Base-by-base conservation (phyloP, 2,888 invertebrate genomes). In the Dinocampus coccinellae region DNA sequence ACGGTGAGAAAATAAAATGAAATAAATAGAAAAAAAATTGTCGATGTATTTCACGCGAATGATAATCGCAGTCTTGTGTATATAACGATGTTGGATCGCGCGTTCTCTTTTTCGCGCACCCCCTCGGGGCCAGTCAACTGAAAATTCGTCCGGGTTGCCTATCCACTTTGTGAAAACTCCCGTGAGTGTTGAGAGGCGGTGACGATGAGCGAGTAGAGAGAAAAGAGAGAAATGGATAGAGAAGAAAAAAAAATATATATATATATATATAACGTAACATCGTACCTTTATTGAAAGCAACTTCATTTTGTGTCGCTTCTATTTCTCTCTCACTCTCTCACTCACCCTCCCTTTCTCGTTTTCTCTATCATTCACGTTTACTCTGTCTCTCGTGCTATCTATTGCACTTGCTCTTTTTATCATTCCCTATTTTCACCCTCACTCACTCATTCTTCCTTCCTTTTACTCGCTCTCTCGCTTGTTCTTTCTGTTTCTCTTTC, bases 281-380 rank as follows among this genome's bases (percentile, higher is more conserved):
- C 53, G 34, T 57, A 57, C 57, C 61, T 71, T 71, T 66, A 71
- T 71, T 61, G 60, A 66, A 66, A 66, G 61, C 66, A 66, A 71
- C 70, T 71, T 66, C 36, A 71, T 71, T 71, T 66, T 70, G 61
- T 71, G 58, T 66, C 62, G 66, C 34, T 58, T 68, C 52, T 60
- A 33, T 60, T 24, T 58, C 42, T 20, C 53, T 53, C 36, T 33
- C 47, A n/a, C 26, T 58, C 53, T 36, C 65, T 24, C 47, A 58
- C 33, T 16, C 60, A n/a, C 39, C 36, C 47, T 26, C 57, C 24
- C 29, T 7, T 22, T 13, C 57, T 22, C 36, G 9, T 11, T 36
- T 26, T n/a, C 39, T 42, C 13, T 42, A 16, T 52, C 58, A 42
- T 26, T 42, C n/a, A 9, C 20, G 22, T 20, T 53, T 34, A 22